Conservation (phyloP, 2,888 invertebrate species). For the Neocrepidodera transversa region DNA sequence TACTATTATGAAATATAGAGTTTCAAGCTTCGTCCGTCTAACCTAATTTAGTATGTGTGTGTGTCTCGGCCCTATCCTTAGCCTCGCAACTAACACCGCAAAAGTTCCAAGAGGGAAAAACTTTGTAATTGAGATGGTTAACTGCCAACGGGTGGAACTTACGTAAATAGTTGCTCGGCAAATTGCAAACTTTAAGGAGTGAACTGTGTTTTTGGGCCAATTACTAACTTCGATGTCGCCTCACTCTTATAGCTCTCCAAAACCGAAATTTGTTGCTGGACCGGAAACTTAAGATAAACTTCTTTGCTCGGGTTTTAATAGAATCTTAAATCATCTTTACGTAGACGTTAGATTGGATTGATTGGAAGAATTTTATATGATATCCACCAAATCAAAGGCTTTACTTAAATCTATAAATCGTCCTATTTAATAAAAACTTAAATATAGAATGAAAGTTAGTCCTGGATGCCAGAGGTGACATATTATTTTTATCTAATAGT, state of each 20-base stretch:
- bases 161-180: constrained; percentile 38
- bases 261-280: constrained; percentile 22
- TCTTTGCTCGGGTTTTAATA: neutral
- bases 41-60: constrained; percentile 27
- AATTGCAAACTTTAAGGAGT: constrained; percentile 38
- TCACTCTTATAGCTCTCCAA: constrained; percentile 30
- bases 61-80: constrained; percentile 11
- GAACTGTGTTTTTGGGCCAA: constrained; percentile 40
- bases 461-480: too few relatives aligned
- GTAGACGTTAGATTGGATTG: too few relatives aligned
- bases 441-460: too few relatives aligned
- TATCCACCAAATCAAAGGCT: too few relatives aligned
- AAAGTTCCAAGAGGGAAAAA: constrained; percentile 30
- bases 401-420: too few relatives aligned
- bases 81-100: constrained; percentile 10
- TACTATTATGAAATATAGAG: too few relatives aligned
- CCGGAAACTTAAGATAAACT: neutral
- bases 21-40: constrained; percentile 5
- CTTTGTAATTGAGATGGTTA: constrained; percentile 39
- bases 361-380: too few relatives aligned
- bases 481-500: too few relatives aligned
- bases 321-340: too few relatives aligned
- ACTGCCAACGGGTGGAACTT: constrained; percentile 28
- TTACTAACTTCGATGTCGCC: constrained; percentile 41
- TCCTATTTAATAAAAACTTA: too few relatives aligned